Evolutionary conservation across 2,797 vertebrate genomes (phyloP), one percentile per base, ranked within the genome.

Genomic region (Coranthus polyacanthus): DNA sequence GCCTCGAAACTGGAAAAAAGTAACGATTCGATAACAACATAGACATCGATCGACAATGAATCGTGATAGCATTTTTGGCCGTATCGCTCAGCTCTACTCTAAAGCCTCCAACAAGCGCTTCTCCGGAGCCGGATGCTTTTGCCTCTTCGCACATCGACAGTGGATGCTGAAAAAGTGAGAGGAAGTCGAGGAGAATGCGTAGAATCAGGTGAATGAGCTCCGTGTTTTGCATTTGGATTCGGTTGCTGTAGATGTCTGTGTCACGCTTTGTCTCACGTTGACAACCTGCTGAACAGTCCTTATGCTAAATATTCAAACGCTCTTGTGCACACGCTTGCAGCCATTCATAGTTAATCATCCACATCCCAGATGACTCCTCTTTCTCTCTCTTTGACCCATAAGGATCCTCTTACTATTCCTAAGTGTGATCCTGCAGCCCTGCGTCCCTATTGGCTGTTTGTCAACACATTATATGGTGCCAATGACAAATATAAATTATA

Each of bases 181-280:
- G 11, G 18, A 44, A 46, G 22, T 34, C 11, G 12, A 42, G 17
- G 10, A 26, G 16, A 46, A 42, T 21, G 11, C 51, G 50, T 43
- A 21, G 42, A 16, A 18, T 17, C 24, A 24, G 21, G 49, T 42
- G 20, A 63, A 39, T 10, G 11, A 37, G 29, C 34, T 62, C 0
- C 18, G 67, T 68, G 22, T 57, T 90, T 91, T 84, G 79, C 79
- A 87, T 90, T 86, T 83, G 24, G 59, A 89, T 89, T 83, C 87
- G 75, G 83, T 84, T 79, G 39, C 18, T 39, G 24, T 64, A 2
- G 49, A 45, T 57, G n/a, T 58, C 12, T 36, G 13, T 36, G 53
- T 52, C 3, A 55, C 16, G 13, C 45, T 56, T 72, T 32, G 74
- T 68, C 26, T 55, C 71, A 53, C 44, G 13, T 22, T 15, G 11